Evolutionary conservation across 2,797 vertebrate species (phyloP), one percentile per base, ranked within the genome.

Genomic region (Valencia hispanica): DNA sequence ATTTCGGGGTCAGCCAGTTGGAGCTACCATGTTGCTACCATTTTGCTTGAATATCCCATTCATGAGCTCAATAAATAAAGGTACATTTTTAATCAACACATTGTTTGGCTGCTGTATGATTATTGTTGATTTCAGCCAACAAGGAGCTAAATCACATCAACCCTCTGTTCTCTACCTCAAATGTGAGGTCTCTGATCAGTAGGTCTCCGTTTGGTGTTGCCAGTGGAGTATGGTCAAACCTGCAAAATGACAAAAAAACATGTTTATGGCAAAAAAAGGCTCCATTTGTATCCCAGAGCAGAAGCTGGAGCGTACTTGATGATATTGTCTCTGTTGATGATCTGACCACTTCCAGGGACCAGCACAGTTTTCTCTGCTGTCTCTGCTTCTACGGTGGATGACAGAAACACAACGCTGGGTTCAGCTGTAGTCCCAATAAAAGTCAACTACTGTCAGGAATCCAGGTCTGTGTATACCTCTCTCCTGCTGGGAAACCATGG

Each of bases 191-290:
- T 93, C 78, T 91, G 89, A 99, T 99, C 84, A 99, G 93, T 79
- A 99, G 14, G 85, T 99, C 98, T 87, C 98, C 98, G 87, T 99
- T 99, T 84, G 98, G 98, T 27, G 98, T 99, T 76, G 96, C 96
- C 73, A 99, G 90, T 0, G 98, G 97, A 75, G 97, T 97, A 61
- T 97, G 97, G 73, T 99, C 97, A 95, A 99, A 99, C 84, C 98
- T 99, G 86, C 1, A 87, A 73, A 75, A 71, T 6, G 0, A 39
- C 20, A 63, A 8, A 63, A 61, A 61, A 45, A 10, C 81, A 80
- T n/a, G 32, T 22, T 39, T 15, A 5, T 65, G 0, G 50, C 6
- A 75, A 36, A 25, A 17, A 1, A 2, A 57, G 4, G 14, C 36
- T 1, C 11, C 6, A 10, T 30, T 15, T 25, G 25, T 41, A 47